phyloP scores from a whole-genome alignment of 2,797 vertebrate species.

The Tapirus indicus region DNA sequence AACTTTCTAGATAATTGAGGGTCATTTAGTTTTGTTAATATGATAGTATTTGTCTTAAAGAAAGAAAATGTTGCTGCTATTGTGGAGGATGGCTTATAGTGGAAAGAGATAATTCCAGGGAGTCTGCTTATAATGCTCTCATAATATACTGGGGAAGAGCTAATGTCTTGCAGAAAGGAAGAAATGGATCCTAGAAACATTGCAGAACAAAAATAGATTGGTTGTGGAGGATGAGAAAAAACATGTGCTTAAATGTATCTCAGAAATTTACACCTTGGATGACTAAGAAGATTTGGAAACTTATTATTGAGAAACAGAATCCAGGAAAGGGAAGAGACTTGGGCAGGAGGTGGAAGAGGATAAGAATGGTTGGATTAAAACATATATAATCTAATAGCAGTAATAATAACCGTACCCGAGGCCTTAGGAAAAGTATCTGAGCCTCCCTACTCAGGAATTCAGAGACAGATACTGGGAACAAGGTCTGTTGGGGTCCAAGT shows the following conservation, averaged over 20 bases:
- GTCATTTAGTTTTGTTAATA: not conserved
- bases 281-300: not conserved
- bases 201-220: not conserved
- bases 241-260: not conserved
- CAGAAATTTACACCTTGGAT: not conserved
- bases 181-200: not conserved
- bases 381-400: not conserved
- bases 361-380: not conserved
- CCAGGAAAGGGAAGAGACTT: not conserved
- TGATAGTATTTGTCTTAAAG: too few species aligned
- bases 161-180: not conserved
- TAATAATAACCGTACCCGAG: not conserved
- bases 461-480: not conserved
- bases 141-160: not conserved
- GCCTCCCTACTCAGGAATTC: not conserved
- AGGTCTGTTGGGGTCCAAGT: too few species aligned
- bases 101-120: not conserved
- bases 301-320: not conserved
- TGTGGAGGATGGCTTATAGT: not conserved
- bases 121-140: not conserved
- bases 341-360: not conserved
- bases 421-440: not conserved
- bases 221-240: not conserved
- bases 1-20: not conserved
- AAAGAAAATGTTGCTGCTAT: not conserved